Conservation (phyloP, 2,797 vertebrate species). For the Brachyalestes nurse region DNA sequence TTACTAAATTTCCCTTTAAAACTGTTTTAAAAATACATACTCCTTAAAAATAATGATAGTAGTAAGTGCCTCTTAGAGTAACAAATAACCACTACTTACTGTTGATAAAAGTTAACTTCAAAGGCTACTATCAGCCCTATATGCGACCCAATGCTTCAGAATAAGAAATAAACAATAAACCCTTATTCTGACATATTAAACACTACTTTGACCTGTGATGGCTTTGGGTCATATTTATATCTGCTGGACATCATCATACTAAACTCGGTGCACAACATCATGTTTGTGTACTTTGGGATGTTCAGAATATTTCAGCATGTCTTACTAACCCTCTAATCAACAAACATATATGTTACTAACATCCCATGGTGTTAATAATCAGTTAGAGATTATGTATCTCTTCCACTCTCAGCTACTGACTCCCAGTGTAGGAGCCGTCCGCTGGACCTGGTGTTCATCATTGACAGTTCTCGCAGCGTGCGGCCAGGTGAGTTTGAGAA, state of each 20-base stretch:
- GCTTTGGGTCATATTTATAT: slow-evolving; percentile 20
- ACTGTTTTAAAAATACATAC: slow-evolving; percentile 9
- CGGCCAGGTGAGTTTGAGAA: slow-evolving; percentile 94
- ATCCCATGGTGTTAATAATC: neutral
- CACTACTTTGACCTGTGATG: slow-evolving; percentile 4
- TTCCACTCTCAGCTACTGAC: slow-evolving; percentile 75
- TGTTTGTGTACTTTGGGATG: neutral
- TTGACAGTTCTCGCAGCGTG: slow-evolving; percentile 95
- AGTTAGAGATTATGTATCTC: slow-evolving; percentile 2
- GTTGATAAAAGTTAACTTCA: neutral
- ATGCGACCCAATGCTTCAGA: neutral
- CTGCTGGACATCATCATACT: neutral
- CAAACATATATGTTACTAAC: neutral
- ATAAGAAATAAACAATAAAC: too few relatives aligned
- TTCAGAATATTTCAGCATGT: neutral
- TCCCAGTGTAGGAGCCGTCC: slow-evolving; percentile 84
- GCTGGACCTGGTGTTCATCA: slow-evolving; percentile 92
- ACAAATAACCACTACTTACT: neutral
- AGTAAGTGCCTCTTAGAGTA: neutral
- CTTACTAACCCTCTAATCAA: slow-evolving; percentile 28
- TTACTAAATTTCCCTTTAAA: slow-evolving; percentile 23
- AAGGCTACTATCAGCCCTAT: neutral
- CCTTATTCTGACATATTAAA: neutral
- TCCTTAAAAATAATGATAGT: neutral
- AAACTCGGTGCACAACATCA: slow-evolving; percentile 4